Conservation (phyloP, 2,113 vertebrate species). For the Ameiurus melas region DNA sequence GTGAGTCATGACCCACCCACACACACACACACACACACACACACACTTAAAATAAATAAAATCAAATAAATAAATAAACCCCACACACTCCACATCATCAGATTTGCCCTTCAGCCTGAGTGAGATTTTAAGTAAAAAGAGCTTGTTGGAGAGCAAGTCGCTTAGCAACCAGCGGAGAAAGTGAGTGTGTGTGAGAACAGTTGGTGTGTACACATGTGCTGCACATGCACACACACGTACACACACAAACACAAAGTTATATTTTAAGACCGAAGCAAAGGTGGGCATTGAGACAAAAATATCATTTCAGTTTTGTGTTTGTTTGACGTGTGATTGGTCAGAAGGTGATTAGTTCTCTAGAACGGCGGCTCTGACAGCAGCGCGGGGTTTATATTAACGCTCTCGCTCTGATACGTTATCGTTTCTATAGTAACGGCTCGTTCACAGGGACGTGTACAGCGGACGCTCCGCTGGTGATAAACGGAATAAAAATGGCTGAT, state of each 20-base stretch:
- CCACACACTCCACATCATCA: conserved; percentile 18
- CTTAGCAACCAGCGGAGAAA: conserved; percentile 64
- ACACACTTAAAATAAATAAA: neutral
- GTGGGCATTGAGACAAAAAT: neutral
- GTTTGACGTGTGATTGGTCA: neutral
- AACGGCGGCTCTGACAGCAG: neutral
- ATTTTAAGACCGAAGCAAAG: neutral
- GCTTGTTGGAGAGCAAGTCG: conserved; percentile 56
- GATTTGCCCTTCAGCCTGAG: conserved; percentile 33
- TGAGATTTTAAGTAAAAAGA: conserved; percentile 52
- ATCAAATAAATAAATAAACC: neutral
- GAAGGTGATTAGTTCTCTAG: neutral
- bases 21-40: neutral
- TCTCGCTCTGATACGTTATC: neutral
- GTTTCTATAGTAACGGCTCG: neutral
- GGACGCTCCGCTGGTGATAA: too few relatives aligned
- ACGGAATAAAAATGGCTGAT: too few relatives aligned
- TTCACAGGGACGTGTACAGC: neutral
- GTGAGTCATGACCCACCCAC: conserved; percentile 3
- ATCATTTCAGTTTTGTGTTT: neutral
- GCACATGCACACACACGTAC: too few relatives aligned
- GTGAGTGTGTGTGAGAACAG: conserved; percentile 16
- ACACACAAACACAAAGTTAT: neutral
- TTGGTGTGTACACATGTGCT: too few relatives aligned
- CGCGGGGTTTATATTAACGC: neutral